Percentiles rank a stretch among this genome's conserved stretches.
phyloP scores from a whole-genome alignment of 2,797 vertebrate species.

The Halcyon badia region DNA sequence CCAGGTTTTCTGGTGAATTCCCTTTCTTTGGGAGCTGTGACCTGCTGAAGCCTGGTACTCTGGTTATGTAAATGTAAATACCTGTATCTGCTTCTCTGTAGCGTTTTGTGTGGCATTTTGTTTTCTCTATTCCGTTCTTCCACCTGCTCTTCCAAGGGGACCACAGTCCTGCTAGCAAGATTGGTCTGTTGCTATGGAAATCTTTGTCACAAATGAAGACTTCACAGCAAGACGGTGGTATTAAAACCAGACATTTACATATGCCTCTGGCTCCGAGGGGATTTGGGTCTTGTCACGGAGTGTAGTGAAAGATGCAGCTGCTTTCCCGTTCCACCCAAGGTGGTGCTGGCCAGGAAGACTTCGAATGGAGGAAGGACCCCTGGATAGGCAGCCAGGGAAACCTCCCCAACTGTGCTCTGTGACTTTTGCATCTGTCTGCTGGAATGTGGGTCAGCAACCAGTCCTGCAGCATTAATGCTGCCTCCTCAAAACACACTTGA shows the following conservation, averaged over 20 bases:
- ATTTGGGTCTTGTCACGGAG: background rate
- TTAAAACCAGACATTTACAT: slow-evolving; percentile 57
- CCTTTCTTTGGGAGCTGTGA: background rate
- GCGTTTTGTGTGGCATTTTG: rapidly evolving
- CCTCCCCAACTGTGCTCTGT: background rate
- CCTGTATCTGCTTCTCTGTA: background rate
- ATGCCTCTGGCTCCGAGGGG: background rate
- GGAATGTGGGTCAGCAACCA: slow-evolving; percentile 7
- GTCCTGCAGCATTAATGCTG: background rate
- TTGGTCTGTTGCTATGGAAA: slow-evolving; percentile 70
- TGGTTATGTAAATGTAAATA: background rate
- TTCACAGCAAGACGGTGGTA: slow-evolving; percentile 27
- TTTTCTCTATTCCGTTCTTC: background rate
- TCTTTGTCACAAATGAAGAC: slow-evolving; percentile 65
- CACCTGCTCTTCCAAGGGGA: slow-evolving; percentile 28
- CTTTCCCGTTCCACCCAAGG: background rate
- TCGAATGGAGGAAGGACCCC: background rate
- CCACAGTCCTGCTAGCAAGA: slow-evolving; percentile 4
- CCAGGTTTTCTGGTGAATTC: background rate
- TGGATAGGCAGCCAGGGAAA: background rate
- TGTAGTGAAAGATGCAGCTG: background rate
- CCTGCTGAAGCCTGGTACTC: background rate
- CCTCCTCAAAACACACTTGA: background rate
- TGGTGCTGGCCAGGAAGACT: background rate
- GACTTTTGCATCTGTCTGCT: background rate